phyloP scores from a whole-genome alignment of 2,797 vertebrate genomes.

The Rallus crepitans region DNA sequence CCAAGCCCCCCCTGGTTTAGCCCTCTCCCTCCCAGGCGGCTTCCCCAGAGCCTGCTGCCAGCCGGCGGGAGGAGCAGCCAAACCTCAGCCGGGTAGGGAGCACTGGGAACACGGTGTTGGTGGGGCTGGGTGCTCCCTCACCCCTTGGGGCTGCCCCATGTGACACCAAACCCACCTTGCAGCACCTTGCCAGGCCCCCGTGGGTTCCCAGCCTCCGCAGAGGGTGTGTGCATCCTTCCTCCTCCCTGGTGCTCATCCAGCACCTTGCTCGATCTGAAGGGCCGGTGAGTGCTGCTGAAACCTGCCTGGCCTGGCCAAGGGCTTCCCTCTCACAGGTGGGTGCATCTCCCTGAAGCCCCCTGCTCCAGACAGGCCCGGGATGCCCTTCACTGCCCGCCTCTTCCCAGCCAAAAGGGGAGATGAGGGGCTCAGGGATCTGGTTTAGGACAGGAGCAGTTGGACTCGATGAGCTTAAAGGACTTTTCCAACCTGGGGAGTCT shows the following conservation, averaged over 20 bases:
- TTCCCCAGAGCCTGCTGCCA: not conserved
- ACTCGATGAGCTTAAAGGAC: no score
- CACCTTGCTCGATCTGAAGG: not conserved
- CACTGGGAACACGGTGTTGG: not conserved
- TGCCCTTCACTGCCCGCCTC: not conserved
- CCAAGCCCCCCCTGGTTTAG: not conserved
- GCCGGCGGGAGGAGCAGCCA: not conserved
- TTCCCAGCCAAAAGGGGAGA: not conserved
- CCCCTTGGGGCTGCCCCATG: fast-evolving
- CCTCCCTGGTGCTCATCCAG: not conserved
- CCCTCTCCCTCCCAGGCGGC: not conserved
- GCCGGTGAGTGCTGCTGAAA: fast-evolving
- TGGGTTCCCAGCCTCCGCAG: not conserved
- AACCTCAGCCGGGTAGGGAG: not conserved
- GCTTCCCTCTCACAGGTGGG: not conserved
- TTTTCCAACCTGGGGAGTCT: no score
- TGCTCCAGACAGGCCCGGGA: fast-evolving
- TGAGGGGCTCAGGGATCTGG: no score
- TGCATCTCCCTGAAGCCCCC: not conserved
- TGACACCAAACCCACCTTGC: not conserved
- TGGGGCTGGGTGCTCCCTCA: not conserved
- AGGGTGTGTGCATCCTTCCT: not conserved
- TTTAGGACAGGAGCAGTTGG: no score
- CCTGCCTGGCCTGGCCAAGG: not conserved
- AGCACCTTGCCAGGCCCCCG: fast-evolving